phyloP scores from a whole-genome alignment of 2,888 invertebrate species.

The Hypselothyrea guttata region DNA sequence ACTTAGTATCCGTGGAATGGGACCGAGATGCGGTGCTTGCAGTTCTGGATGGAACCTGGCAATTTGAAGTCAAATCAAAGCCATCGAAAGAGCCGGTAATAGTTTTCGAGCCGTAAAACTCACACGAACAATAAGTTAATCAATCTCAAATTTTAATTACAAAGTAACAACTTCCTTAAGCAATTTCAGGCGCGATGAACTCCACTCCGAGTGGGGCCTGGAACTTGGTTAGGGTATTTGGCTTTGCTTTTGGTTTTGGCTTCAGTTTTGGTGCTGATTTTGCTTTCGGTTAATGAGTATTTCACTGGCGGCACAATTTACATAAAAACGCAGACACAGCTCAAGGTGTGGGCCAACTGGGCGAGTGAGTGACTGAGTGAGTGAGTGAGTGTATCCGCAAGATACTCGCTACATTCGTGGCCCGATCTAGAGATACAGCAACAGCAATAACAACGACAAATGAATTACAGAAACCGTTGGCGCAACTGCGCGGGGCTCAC shows the following conservation, averaged over 20 bases:
- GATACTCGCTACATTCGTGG: constrained; percentile 30
- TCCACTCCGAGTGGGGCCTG: constrained; percentile 18
- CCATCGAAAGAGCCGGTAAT: constrained; percentile 75
- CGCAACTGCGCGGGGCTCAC: constrained; percentile 42
- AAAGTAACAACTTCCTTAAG: constrained; percentile 78
- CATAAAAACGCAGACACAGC: constrained; percentile 63
- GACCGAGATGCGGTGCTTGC: background rate
- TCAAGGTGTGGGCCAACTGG: constrained; percentile 69
- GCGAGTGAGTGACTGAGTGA: constrained; percentile 16
- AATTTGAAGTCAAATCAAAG: constrained; percentile 59
- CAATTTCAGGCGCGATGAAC: constrained; percentile 77
- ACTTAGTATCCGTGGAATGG: constrained; percentile 46
- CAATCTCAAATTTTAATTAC: constrained; percentile 77
- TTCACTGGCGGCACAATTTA: constrained; percentile 60
- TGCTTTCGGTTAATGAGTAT: constrained; percentile 59
- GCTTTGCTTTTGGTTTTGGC: background rate
- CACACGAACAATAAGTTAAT: constrained; percentile 80
- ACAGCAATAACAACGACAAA: constrained; percentile 15
- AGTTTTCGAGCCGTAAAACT: constrained; percentile 75
- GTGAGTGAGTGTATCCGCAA: constrained; percentile 33
- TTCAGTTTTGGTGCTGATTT: constrained; percentile 10
- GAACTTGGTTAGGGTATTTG: background rate
- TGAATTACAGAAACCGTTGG: constrained; percentile 26
- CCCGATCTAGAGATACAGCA: constrained; percentile 18
- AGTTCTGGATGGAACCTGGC: background rate